Evolutionary conservation across 2,797 vertebrate genomes (phyloP), one percentile per base, ranked within the genome.

Genomic region (Cyclopterus lumpus): DNA sequence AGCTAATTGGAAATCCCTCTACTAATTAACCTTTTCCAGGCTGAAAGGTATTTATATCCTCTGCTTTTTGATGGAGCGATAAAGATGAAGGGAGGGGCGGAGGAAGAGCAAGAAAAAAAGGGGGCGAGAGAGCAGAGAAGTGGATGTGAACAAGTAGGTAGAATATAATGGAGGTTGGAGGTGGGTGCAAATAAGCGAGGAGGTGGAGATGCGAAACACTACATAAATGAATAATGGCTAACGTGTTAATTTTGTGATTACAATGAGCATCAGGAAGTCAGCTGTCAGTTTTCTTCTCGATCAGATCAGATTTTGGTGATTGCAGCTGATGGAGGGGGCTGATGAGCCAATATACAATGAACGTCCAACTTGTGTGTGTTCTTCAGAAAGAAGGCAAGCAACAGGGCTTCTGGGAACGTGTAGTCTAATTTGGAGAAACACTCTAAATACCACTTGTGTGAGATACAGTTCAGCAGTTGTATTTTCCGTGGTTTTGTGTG

Each of bases 1-100:
- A 90, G 87, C 91, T 94, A 94, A 95, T 95, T 95, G 93, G 90
- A 95, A 93, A 92, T 93, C 93, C 82, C 92, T 92, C 88, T 89
- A 82, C 94, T 95, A 95, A 95, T 95, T 95, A 95, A 93, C 94
- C 94, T 95, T 94, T 90, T 93, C 88, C 89, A 81, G 91, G 92
- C 90, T 90, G 86, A 79, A 86, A 90, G 81, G 89, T 95, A 94
- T 95, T 95, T 95, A 93, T 95, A 94, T 92, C 92, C 72, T 53
- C 77, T 63, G 64, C 83, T 89, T 91, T 91, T 91, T 90, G 86
- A 90, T 84, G 67, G 75, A 87, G 76, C 11, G 57, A 84, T 62
- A 48, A 65, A 67, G 66, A 65, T 26, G 53, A 75, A 46, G 44
- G 36, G 42, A 63, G 53, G 70, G 22, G 55, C 63, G 38, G 73